A percentile compares a stretch with the other conserved stretches of the same genome.
Conservation (phyloP, 1,140 invertebrate genomes). For the Hylaeus anthracinus region DNA sequence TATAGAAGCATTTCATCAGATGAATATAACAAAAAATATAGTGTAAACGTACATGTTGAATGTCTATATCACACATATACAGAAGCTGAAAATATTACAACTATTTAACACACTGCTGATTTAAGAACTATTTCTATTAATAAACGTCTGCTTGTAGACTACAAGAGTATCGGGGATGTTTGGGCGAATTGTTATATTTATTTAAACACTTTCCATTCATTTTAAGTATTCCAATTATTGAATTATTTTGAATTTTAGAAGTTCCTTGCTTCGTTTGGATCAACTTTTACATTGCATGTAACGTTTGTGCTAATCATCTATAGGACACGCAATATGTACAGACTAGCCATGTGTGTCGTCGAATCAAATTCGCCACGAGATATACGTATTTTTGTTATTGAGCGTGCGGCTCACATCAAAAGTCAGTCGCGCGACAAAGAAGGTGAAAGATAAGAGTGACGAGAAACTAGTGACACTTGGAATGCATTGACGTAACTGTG, state of each 20-base stretch:
- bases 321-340: neutral
- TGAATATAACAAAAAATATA: constrained; percentile 70
- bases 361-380: too few species aligned
- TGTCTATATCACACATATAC: constrained; percentile 40
- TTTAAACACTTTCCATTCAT: constrained; percentile 14
- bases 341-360: too few species aligned
- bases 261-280: neutral
- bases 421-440: too few species aligned
- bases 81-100: constrained; percentile 28
- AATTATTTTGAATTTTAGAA: neutral
- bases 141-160: constrained; percentile 16
- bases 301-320: neutral
- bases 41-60: constrained; percentile 42
- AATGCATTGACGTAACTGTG: too few species aligned
- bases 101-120: constrained; percentile 42
- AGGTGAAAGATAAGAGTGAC: too few species aligned
- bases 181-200: neutral
- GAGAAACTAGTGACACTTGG: too few species aligned
- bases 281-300: neutral
- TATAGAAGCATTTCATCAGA: constrained; percentile 82
- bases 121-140: constrained; percentile 38
- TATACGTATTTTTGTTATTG: too few species aligned
- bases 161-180: constrained; percentile 5
- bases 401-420: too few species aligned
- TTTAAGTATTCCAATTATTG: neutral